phyloP scores from a whole-genome alignment of 2,797 vertebrate species.

The Synaphobranchus kaupii region DNA sequence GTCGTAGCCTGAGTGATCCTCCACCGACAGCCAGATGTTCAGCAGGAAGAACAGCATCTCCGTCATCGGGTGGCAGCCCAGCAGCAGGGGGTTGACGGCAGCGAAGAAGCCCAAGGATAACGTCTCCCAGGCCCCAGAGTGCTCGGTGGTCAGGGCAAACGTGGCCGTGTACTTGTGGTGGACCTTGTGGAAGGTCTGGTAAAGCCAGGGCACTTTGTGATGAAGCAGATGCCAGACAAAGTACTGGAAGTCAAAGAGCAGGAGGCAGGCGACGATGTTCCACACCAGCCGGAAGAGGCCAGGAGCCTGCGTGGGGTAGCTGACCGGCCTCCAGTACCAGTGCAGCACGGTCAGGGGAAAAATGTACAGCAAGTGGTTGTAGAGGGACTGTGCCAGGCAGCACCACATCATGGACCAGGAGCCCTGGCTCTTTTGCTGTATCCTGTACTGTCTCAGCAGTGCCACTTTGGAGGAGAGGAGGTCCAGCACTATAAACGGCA shows the following conservation, averaged over 20 bases:
- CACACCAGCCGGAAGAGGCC: conserved; percentile 60
- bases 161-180: conserved; percentile 84
- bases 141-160: conserved; percentile 84
- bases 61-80: conserved; percentile 84
- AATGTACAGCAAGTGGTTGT: conserved; percentile 81
- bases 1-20: conserved; percentile 91
- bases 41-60: conserved; percentile 80
- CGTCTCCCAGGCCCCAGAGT: conserved; percentile 82
- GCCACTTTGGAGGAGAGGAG: conserved; percentile 65
- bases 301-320: conserved; percentile 68
- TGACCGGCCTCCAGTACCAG: conserved; percentile 74
- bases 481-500: conserved; percentile 83
- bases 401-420: conserved; percentile 65
- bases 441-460: conserved; percentile 76
- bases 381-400: conserved; percentile 74
- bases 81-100: conserved; percentile 69
- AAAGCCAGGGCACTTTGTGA: conserved; percentile 87
- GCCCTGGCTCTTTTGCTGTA: conserved; percentile 75
- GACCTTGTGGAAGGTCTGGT: conserved; percentile 85
- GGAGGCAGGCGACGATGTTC: conserved; percentile 74
- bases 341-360: conserved; percentile 77
- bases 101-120: conserved; percentile 84
- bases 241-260: conserved; percentile 88
- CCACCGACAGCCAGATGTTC: conserved; percentile 91
- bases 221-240: conserved; percentile 90